phyloP scores from a whole-genome alignment of 1,140 invertebrate species.

The Pentalonia nigronervosa region DNA sequence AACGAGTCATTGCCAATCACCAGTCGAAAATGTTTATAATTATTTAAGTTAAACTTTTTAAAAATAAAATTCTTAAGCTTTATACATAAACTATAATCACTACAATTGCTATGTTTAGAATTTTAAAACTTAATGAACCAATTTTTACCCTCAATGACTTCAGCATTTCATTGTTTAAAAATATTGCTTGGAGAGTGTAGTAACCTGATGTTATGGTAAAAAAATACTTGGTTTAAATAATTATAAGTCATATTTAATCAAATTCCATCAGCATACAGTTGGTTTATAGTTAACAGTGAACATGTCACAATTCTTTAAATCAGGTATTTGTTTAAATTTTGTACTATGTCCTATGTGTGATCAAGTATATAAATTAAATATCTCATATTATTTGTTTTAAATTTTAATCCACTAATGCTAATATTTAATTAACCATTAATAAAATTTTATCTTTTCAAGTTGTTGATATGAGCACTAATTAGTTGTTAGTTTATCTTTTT shows the following conservation, averaged over 20 bases:
- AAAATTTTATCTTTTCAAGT: background rate
- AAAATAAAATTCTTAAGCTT: too few relatives aligned
- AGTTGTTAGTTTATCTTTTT: background rate
- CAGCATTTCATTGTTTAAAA: background rate
- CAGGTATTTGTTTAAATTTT: background rate
- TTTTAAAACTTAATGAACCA: background rate
- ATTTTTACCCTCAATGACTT: background rate
- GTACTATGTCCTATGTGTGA: background rate
- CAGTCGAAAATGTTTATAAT: background rate
- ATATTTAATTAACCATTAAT: background rate
- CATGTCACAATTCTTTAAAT: background rate
- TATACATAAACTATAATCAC: too few relatives aligned
- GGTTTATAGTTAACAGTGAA: background rate
- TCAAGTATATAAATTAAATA: background rate
- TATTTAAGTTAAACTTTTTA: background rate
- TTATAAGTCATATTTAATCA: background rate
- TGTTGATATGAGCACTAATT: background rate
- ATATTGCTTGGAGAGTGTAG: background rate
- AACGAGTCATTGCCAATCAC: too few relatives aligned
- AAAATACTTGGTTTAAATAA: background rate
- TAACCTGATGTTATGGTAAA: background rate
- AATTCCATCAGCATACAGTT: background rate
- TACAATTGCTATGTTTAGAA: background rate
- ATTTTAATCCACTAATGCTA: background rate
- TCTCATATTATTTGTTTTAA: background rate